Base-by-base conservation (phyloP, 2,113 vertebrate genomes). In the Turdus rufiventris region DNA sequence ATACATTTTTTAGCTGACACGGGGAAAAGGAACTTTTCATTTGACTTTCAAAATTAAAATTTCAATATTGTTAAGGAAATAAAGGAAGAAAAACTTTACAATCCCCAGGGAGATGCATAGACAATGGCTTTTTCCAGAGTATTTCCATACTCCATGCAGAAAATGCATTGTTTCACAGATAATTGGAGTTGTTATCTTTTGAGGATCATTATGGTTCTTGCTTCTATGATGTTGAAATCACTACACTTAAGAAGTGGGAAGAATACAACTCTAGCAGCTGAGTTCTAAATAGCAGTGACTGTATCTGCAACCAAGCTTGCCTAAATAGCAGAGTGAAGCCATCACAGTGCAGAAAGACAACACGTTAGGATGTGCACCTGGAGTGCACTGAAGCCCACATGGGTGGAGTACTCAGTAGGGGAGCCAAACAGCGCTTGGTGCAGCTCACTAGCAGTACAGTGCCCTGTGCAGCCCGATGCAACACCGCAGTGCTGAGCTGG, bases 41-140 rank as follows among this genome's bases (percentile, higher is more conserved):
- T 67, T 74, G 33, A 74, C 57, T 87, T 90, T 74, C 51, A 92
- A 77, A 89, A 84, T 89, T 78, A 54, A 84, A 61, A 81, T 93
- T 92, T 87, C 36, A 73, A 14, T 91, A 61, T 47, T 89, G 19
- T 71, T 93, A 78, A 89, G 58, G 57, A 88, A 88, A 61, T 58
- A 72, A 7, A 38, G 28, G 19, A 79, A 75, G 15, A 67, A 21
- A 92, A 73, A 40, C 36, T 53, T 92, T 38, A 14, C 3, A 47
- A 1, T 74, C 40, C 40, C 53, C 50, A 68, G 53, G 40, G 76
- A 94, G 43, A 73, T 43, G 18, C 33, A 25, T 1, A 70, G 68
- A 10, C 24, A 63, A 24, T 71, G 34, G 66, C 16, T 88, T 88
- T 89, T 87, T 68, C 38, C 14, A 18, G 33, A 43, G 5, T 75